Evolutionary conservation across 2,888 invertebrate genomes (phyloP), one percentile per base, ranked within the genome.

Genomic region (Aphodius granarius): DNA sequence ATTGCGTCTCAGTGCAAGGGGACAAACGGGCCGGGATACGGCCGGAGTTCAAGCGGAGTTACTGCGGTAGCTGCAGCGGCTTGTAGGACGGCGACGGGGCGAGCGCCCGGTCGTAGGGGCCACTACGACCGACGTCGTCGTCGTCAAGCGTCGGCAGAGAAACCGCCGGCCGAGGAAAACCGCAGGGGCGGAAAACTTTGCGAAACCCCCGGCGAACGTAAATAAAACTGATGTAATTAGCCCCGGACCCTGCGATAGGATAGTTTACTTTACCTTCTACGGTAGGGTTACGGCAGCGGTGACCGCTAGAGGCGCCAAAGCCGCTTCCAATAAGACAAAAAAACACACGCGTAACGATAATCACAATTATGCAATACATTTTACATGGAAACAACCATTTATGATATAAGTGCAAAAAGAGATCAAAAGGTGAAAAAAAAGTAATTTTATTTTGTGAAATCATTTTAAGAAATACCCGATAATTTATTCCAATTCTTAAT

Each of bases 231-330:
- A 71, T 66, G 76, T 73, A 76, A 76, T 76, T 76, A 76, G 76
- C 73, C 62, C 22, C 63, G 73, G 74, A 63, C 65, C 66, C 71
- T 16, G 68, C 19, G 72, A 63, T 66, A 66, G 75, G 73, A 75
- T 75, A 75, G 76, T 76, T 76, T 66, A 73, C 71, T 73, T 86
- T 83, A 85, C 84, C 85, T 84, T 83, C 82, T 73, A 72, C 68
- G 65, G 21, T 20, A 20, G 21, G 70, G 70, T 23, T 16, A 70
- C 70, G 70, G 21, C 70, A 19, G 21, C 70, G 70, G 16, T 19
- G 18, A 9, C 70, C 21, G 18, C 70, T 65, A 73, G 65, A 66
- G 73, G 16, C 17, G 64, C 72, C 4, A 43, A 6, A 6, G 43
- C 9, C 43, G 43, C 3, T 43, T 6, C 43, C 43, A 43, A 43